Evolutionary conservation across 2,888 invertebrate species (phyloP).

Genomic region (Cenopis cana): DNA sequence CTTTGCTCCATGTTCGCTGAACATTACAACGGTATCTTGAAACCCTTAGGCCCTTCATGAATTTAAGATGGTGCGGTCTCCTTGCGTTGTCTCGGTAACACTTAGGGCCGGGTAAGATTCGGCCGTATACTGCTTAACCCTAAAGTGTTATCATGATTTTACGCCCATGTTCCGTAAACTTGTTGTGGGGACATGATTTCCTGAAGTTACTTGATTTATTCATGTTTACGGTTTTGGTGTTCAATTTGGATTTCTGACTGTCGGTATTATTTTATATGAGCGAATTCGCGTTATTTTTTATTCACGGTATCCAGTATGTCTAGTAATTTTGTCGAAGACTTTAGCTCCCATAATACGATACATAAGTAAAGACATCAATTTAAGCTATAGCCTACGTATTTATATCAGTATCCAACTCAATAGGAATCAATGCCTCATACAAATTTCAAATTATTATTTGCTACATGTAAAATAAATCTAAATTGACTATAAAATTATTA

Average conservation of each 20-base stretch:
- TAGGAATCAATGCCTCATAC: no score
- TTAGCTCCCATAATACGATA: neutral
- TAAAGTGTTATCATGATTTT: constrained; percentile 62
- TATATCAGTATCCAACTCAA: no score
- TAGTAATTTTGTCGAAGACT: neutral
- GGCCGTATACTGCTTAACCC: constrained; percentile 57
- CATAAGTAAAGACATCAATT: no score
- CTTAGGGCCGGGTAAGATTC: constrained; percentile 68
- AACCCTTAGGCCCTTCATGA: constrained; percentile 63
- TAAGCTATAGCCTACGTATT: no score
- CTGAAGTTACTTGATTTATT: neutral
- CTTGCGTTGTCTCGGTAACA: constrained; percentile 64
- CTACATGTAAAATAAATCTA: no score
- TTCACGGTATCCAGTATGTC: neutral
- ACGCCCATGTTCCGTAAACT: constrained; percentile 49
- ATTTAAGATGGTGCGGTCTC: constrained; percentile 73
- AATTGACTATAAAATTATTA: neutral
- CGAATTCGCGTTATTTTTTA: no score
- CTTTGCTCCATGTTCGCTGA: constrained; percentile 16
- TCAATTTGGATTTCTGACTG: neutral
- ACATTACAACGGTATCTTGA: constrained; percentile 51
- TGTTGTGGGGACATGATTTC: constrained; percentile 31
- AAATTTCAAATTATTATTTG: no score
- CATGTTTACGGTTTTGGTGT: neutral
- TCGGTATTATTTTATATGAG: no score